phyloP scores from a whole-genome alignment of 2,888 invertebrate genomes.

The Branchipolynoe longqiensis region DNA sequence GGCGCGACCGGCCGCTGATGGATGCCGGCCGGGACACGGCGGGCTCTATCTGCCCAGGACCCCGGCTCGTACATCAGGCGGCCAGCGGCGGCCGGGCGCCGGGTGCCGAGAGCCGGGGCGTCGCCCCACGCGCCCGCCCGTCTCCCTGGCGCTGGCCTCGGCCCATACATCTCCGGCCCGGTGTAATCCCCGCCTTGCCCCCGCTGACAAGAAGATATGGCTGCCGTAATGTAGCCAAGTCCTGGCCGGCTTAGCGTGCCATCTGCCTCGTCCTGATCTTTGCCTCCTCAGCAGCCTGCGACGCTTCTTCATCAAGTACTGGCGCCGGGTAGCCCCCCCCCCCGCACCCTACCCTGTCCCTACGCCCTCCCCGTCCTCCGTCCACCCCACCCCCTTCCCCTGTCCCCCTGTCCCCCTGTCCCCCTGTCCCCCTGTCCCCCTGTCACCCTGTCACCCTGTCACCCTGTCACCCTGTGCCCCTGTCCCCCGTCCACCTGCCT shows the following conservation, averaged over 20 bases:
- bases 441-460: background rate
- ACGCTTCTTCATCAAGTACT: conserved; percentile 52
- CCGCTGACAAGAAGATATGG: conserved; percentile 53
- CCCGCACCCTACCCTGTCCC: background rate
- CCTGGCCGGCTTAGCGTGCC: conserved; percentile 42
- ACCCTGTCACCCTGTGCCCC: no score
- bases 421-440: background rate
- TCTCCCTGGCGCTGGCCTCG: conserved; percentile 31
- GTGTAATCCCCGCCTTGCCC: conserved; percentile 27
- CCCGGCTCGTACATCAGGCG: conserved; percentile 51
- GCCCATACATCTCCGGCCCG: conserved; percentile 39
- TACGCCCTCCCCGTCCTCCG: background rate
- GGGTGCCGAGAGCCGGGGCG: conserved; percentile 50
- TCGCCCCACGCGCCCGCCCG: conserved; percentile 18
- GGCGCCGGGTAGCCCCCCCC: background rate
- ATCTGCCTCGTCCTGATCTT: conserved; percentile 53
- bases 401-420: no score
- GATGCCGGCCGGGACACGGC: conserved; percentile 19
- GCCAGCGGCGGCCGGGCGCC: conserved; percentile 17
- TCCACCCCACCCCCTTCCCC: background rate
- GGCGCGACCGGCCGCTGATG: conserved; percentile 45
- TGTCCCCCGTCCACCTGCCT: background rate
- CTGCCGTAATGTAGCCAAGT: conserved; percentile 45
- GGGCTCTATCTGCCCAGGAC: conserved; percentile 39
- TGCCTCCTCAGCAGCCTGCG: conserved; percentile 44